These are phyloP conservation scores for Rhadinocentrus ornatus DNA, from an alignment of 2,797 vertebrate genomes.

Conservation along the genomic window DNA sequence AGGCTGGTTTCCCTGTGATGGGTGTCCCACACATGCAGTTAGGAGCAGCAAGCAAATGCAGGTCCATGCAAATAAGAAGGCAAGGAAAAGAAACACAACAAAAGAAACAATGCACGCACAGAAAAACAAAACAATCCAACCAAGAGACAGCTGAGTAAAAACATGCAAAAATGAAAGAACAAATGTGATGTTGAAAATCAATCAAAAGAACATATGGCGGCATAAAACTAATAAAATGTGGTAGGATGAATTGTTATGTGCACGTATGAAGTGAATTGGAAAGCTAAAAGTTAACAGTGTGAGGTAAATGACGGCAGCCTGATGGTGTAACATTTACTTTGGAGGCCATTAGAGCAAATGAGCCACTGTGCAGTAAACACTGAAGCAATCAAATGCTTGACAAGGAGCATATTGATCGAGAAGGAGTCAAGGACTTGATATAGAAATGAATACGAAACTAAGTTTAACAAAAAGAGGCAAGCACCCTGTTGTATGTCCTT, in stretches of 20 bases:
- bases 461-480: conserved; percentile 40
- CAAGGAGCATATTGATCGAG: conserved; percentile 76
- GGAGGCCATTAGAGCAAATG: conserved; percentile 78
- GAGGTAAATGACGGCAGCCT: conserved; percentile 70
- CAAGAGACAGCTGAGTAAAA: conserved; percentile 41
- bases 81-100: conserved; percentile 13
- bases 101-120: conserved; percentile 31
- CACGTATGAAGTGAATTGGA: conserved; percentile 58
- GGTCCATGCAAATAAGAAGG: conserved; percentile 49
- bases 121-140: conserved; percentile 49
- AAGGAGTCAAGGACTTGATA: conserved; percentile 54
- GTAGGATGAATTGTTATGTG: conserved; percentile 51
- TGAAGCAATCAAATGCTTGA: conserved; percentile 78
- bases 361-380: conserved; percentile 79
- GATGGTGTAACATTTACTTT: conserved; percentile 77
- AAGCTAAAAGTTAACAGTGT: conserved; percentile 73
- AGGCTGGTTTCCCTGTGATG: conserved; percentile 78
- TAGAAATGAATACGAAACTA: conserved; percentile 41
- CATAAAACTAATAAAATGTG: conserved; percentile 50
- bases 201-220: conserved; percentile 62
- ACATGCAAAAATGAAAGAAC: conserved; percentile 56
- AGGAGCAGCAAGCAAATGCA: conserved; percentile 51
- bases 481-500: conserved; percentile 5
- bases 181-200: conserved; percentile 23
- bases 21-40: conserved; percentile 60